Percentiles rank a stretch among this genome's conserved stretches.
Conservation (phyloP, 1,140 invertebrate species). For the Drosophila baimaii region DNA sequence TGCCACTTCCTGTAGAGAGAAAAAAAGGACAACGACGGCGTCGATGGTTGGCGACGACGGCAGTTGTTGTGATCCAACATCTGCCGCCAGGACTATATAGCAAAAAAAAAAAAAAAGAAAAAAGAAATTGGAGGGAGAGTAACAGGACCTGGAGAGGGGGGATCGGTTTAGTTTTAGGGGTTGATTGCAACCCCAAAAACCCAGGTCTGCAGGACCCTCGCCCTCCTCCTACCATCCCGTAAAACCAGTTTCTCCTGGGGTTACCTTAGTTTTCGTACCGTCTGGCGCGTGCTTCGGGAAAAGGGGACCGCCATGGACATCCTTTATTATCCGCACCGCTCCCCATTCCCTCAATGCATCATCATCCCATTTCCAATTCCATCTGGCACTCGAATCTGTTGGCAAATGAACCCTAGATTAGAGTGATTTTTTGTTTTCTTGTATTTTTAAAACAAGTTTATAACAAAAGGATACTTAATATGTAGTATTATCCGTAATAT, state of each 20-base stretch:
- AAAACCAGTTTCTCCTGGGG: conserved; percentile 46
- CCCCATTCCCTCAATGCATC: conserved; percentile 12
- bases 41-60: conserved; percentile 22
- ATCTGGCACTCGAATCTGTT: conserved; percentile 59
- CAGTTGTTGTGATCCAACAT: conserved; percentile 64
- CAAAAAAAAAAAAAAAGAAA: not conserved
- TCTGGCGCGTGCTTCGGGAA: conserved; percentile 69
- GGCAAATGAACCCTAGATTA: conserved; percentile 62
- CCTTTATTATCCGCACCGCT: conserved; percentile 27
- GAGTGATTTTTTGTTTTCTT: conserved; percentile 33
- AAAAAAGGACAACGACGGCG: conserved; percentile 31
- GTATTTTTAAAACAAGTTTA: conserved; percentile 19
- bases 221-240: conserved; percentile 3
- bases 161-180: conserved; percentile 52
- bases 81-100: conserved; percentile 30
- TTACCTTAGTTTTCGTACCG: conserved; percentile 33
- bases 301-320: conserved; percentile 21
- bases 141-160: conserved; percentile 14
- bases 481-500: not conserved
- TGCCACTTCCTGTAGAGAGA: conserved; percentile 65
- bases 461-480: conserved; percentile 2
- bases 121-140: conserved; percentile 14
- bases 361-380: conserved; percentile 47
- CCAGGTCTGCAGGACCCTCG: conserved; percentile 30
- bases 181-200: conserved; percentile 53